Evolutionary conservation across 2,113 vertebrate genomes (phyloP).

Genomic region (Varanus komodoensis): DNA sequence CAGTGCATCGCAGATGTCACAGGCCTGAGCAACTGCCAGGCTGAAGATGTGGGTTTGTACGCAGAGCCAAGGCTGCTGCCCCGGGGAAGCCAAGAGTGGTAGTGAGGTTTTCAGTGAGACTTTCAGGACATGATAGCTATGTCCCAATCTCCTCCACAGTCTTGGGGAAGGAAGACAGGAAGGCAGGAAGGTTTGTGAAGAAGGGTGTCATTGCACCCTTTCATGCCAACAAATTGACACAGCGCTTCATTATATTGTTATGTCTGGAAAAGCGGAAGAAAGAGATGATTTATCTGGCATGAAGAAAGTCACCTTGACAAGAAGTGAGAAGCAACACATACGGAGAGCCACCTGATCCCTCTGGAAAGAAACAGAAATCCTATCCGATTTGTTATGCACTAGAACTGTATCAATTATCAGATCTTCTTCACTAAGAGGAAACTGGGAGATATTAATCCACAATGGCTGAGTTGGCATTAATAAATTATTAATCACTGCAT

Average conservation of each 20-base stretch:
- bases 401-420: neutral
- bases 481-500: conserved; percentile 10
- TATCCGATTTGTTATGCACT: neutral
- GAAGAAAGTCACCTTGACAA: conserved; percentile 11
- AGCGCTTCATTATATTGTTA: neutral
- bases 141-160: too few relatives aligned
- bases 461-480: neutral
- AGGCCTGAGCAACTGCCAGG: too few relatives aligned
- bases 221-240: neutral
- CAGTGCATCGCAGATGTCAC: too few relatives aligned
- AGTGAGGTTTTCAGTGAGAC: too few relatives aligned
- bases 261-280: neutral
- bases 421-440: conserved; percentile 1
- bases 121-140: too few relatives aligned
- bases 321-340: neutral
- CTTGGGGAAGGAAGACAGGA: too few relatives aligned
- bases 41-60: too few relatives aligned
- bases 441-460: neutral
- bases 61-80: too few relatives aligned
- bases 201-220: neutral
- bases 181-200: too few relatives aligned
- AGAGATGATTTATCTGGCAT: neutral
- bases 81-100: too few relatives aligned
- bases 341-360: neutral
- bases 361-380: neutral